These are phyloP conservation scores for Coluber constrictor DNA, from an alignment of 2,797 vertebrate genomes.

Conservation along the genomic window DNA sequence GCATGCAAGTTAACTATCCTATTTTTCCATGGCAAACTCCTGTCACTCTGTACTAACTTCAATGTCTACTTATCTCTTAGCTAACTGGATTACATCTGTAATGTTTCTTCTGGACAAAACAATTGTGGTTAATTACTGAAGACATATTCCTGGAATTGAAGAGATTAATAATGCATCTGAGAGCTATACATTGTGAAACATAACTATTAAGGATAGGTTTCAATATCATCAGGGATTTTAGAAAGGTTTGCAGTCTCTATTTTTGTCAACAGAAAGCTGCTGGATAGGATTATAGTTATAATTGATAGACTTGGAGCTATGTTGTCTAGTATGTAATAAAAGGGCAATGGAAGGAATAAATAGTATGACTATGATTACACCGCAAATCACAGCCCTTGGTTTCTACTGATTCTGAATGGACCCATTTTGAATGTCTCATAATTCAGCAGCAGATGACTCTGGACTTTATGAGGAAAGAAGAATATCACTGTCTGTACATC, in stretches of 20 bases:
- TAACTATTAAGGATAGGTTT: neutral
- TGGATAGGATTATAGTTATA: conserved; percentile 9
- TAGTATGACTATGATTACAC: neutral
- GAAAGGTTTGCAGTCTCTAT: neutral
- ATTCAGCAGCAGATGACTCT: neutral
- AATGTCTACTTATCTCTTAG: neutral
- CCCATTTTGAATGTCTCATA: neutral
- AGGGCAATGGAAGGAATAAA: neutral
- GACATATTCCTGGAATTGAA: conserved; percentile 33
- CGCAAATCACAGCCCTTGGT: neutral
- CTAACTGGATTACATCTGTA: conserved; percentile 11
- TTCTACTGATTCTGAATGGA: neutral
- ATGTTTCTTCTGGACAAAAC: conserved; percentile 30
- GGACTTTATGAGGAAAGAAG: neutral
- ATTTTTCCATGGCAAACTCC: neutral
- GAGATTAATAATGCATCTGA: neutral
- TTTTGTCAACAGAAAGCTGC: neutral
- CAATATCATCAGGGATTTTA: conserved; percentile 16
- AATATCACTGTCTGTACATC: neutral
- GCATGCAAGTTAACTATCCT: neutral
- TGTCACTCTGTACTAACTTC: neutral
- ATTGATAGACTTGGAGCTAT: neutral
- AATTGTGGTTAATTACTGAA: conserved; percentile 20
- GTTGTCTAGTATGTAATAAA: conserved; percentile 6
- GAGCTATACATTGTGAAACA: neutral